These are phyloP conservation scores for Pangasius sanitwongsei DNA, from an alignment of 2,797 vertebrate species.

Conservation along the genomic window DNA sequence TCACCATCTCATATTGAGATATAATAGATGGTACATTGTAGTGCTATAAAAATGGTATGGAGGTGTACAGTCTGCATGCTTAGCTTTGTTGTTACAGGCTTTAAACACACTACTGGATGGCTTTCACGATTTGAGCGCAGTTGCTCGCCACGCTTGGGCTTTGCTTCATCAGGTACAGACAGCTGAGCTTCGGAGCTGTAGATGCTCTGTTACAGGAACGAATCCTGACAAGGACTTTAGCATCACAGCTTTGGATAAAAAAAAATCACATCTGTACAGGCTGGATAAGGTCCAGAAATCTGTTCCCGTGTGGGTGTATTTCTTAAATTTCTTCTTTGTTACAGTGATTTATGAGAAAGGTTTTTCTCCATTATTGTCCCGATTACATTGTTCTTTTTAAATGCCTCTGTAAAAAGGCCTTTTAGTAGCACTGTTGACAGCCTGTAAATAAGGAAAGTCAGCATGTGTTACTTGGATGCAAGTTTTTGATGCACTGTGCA, in stretches of 20 bases:
- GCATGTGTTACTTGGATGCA: neutral
- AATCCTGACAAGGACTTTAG: constrained; percentile 42
- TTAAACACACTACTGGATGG: constrained; percentile 37
- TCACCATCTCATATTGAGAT: neutral
- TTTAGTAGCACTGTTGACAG: neutral
- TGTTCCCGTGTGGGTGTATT: neutral
- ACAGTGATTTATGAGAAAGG: neutral
- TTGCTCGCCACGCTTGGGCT: constrained; percentile 26
- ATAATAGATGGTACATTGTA: neutral
- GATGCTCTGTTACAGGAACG: constrained; percentile 14
- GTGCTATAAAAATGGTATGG: neutral
- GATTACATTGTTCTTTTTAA: neutral
- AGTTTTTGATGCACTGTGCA: neutral
- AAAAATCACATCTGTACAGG: neutral
- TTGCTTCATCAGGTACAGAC: constrained; percentile 44
- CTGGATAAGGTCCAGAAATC: constrained; percentile 4
- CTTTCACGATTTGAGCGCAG: constrained; percentile 26
- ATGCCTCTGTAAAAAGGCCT: neutral
- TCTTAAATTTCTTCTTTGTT: neutral
- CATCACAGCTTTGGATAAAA: neutral
- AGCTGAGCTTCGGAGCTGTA: constrained; percentile 33
- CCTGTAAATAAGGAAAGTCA: neutral
- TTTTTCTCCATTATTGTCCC: neutral
- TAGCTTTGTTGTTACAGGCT: constrained; percentile 38
- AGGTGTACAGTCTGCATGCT: neutral